Evolutionary conservation across 2,113 vertebrate genomes (phyloP).

Genomic region (Neodon shergylaensis): DNA sequence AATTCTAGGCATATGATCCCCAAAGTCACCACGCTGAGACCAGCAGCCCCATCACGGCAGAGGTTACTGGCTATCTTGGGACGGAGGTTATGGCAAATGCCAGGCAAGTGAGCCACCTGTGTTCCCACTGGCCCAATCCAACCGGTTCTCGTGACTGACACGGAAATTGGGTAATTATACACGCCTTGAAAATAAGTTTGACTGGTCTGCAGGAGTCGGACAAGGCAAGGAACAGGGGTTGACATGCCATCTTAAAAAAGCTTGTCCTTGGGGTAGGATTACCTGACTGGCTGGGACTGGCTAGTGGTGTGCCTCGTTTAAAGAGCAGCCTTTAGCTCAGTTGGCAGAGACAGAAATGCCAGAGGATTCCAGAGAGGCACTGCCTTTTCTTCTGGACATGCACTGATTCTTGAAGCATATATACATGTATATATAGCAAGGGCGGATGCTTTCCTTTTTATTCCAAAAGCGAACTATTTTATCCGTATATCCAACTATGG

Average conservation of each 20-base stretch:
- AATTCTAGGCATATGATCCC: constrained; percentile 10
- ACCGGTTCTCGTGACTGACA: constrained; percentile 57
- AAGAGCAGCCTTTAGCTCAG: constrained; percentile 60
- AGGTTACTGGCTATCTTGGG: background rate
- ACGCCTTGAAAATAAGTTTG: constrained; percentile 48
- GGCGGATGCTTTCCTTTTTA: constrained; percentile 2
- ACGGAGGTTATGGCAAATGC: background rate
- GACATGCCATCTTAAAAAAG: constrained; percentile 65
- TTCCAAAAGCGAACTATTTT: background rate
- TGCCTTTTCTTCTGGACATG: background rate
- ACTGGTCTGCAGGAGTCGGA: constrained; percentile 36
- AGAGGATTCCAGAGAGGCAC: background rate
- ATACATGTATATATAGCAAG: background rate
- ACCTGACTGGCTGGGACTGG: constrained; percentile 60
- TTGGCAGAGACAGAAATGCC: constrained; percentile 64
- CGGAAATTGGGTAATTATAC: constrained; percentile 41
- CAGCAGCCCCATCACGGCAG: background rate
- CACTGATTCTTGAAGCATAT: constrained; percentile 9
- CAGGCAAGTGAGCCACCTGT: background rate
- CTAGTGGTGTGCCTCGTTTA: constrained; percentile 22
- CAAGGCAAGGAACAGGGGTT: constrained; percentile 46
- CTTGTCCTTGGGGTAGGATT: constrained; percentile 76
- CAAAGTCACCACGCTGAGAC: background rate
- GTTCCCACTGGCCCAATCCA: constrained; percentile 45
- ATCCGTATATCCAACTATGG: constrained; percentile 4